A percentile compares a stretch with the other conserved stretches of the same genome.
Evolutionary conservation across 2,113 vertebrate species (phyloP).

Genomic region (Daphoenositta chrysoptera): DNA sequence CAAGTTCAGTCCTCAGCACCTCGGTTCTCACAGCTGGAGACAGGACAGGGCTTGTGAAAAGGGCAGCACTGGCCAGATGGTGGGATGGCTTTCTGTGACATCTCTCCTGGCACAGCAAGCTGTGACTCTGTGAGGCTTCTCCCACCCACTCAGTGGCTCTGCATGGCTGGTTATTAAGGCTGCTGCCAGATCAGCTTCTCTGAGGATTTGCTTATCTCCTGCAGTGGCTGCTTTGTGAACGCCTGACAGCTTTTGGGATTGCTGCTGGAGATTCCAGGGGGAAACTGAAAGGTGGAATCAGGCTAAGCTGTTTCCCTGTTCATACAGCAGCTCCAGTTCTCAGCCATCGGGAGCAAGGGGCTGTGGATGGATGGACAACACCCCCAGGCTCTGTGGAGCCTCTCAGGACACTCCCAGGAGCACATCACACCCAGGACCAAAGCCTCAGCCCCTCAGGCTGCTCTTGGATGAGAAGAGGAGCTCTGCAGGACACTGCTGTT

Average conservation of each 20-base stretch:
- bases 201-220: not conserved
- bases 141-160: not conserved
- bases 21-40: not conserved
- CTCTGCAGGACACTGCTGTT: not conserved
- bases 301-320: not conserved
- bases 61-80: not conserved
- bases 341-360: not conserved
- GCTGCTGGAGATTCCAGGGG: not conserved
- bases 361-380: not conserved
- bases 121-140: not conserved
- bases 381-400: not conserved
- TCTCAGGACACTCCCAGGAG: not conserved
- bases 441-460: not conserved
- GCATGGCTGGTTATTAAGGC: not conserved
- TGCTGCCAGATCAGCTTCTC: not conserved
- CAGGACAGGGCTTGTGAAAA: not conserved
- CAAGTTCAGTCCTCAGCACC: rapidly evolving
- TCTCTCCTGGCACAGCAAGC: not conserved
- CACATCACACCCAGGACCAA: not conserved
- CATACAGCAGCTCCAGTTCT: not conserved
- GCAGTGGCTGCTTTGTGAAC: not conserved
- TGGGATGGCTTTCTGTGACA: not conserved
- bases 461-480: not conserved
- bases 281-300: not conserved
- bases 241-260: not conserved